phyloP scores from a whole-genome alignment of 1,140 invertebrate species.

The Psix sp. region DNA sequence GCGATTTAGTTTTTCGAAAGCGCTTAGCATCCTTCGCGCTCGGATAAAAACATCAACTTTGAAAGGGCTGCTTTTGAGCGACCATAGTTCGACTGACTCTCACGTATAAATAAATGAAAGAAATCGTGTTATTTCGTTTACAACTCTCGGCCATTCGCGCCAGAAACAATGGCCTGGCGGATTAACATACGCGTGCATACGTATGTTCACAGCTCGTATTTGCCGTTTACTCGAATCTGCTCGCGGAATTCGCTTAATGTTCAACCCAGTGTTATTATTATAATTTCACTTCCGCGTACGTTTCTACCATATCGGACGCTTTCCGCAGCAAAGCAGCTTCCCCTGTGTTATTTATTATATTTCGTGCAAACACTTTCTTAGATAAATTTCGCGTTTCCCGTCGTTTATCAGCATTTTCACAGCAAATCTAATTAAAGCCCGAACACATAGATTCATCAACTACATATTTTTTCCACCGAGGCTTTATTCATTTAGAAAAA shows the following conservation, averaged over 20 bases:
- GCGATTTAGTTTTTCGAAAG: too few relatives aligned
- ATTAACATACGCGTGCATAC: constrained; percentile 35
- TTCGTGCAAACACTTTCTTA: constrained; percentile 51
- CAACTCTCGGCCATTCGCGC: constrained; percentile 37
- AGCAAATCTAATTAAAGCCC: constrained; percentile 41
- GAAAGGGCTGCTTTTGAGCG: constrained; percentile 21
- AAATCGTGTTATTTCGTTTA: constrained; percentile 56
- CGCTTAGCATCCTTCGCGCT: too few relatives aligned
- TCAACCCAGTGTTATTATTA: constrained; percentile 57
- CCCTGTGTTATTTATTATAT: constrained; percentile 44
- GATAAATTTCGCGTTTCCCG: constrained; percentile 45
- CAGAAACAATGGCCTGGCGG: constrained; percentile 45
- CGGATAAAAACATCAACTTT: constrained; percentile 38
- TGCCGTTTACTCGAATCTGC: constrained; percentile 56
- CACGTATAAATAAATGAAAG: constrained; percentile 56
- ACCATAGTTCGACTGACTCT: too few relatives aligned
- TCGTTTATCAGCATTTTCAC: constrained; percentile 44
- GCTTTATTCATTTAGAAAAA: too few relatives aligned
- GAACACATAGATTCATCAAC: too few relatives aligned
- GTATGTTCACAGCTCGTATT: constrained; percentile 15
- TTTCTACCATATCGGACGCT: constrained; percentile 37
- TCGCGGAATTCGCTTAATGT: constrained; percentile 51
- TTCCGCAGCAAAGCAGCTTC: constrained; percentile 41
- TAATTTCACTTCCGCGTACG: constrained; percentile 55
- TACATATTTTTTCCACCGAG: too few relatives aligned